Evolutionary conservation across 1,140 invertebrate genomes (phyloP).

Genomic region (Caenorhabditis inopinata): DNA sequence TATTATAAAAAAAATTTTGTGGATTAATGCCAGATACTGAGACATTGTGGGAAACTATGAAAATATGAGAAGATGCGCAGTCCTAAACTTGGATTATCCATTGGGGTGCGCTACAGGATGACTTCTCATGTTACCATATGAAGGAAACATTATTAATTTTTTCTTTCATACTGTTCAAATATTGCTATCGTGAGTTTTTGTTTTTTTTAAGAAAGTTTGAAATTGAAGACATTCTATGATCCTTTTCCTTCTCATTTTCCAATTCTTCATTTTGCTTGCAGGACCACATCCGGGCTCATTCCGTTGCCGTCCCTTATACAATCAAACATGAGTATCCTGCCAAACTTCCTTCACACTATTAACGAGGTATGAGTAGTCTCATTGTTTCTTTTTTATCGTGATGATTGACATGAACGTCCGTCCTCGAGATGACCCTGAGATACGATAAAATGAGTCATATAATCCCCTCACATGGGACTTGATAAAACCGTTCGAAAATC

Average conservation of each 20-base stretch:
- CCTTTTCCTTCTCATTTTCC: neutral
- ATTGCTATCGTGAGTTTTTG: too few relatives aligned
- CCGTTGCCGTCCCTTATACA: constrained; percentile 34
- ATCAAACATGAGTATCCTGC: constrained; percentile 28
- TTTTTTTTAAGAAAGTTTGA: neutral
- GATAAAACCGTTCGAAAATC: neutral
- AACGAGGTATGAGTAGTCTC: constrained; percentile 37
- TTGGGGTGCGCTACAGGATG: neutral
- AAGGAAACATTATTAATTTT: neutral
- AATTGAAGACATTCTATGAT: neutral
- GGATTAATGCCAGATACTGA: neutral
- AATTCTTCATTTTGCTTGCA: neutral
- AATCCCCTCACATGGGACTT: neutral
- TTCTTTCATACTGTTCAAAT: neutral
- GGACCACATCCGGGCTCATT: constrained; percentile 22
- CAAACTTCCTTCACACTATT: constrained; percentile 40
- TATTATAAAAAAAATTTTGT: too few relatives aligned
- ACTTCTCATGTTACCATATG: constrained; percentile 19
- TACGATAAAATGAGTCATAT: constrained; percentile 33
- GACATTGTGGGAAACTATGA: neutral
- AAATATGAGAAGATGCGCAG: neutral
- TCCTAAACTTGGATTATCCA: constrained; percentile 29
- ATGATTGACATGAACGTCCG: neutral
- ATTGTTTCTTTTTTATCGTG: neutral
- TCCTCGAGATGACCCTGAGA: constrained; percentile 28